Base-by-base conservation (phyloP, 2,888 invertebrate species). In the Polymixis flavicincta region DNA sequence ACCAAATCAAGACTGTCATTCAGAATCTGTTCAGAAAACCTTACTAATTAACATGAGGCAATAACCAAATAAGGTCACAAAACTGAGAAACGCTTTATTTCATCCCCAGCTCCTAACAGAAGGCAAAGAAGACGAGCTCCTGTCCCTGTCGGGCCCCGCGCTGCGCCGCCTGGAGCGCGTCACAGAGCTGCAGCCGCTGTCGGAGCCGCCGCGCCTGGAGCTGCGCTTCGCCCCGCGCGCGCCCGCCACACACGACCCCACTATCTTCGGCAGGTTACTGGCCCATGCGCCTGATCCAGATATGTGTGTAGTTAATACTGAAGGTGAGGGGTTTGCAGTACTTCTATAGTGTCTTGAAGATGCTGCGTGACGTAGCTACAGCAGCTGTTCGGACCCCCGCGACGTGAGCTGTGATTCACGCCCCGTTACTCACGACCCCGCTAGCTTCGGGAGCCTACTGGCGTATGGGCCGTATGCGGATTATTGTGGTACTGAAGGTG, bases 91-190 rank as follows among this genome's bases (percentile, higher is more conserved):
- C 45, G n/a, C 0, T 19, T 13, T 25, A 6, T 32, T 42, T 19
- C 2, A 0, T 48, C 48, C 19, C 0, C 94, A 97, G 92, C 95
- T 98, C 7, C 93, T 97, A 28, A 93, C 97, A 0, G 97, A 97
- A 87, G 98, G 97, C 0, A 97, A 97, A 1, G 97, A 98, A 86
- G 97, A 97, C 28, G 98, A 98, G 94, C 96, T 98, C 50, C 95
- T 98, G 1, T 97, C 97, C 25, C 97, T 98, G 73, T 97, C 97
- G 72, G 97, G 97, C 32, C 96, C 97, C 0, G 97, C 98, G 7
- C 93, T 98, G 7, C 97, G 97, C 13, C 97, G 98, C 65, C 95
- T 98, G 82, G 97, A 98, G 88, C 95, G 95, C 79, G 85, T 98
- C 94, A 91, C 97, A 28, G 97, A 97, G 87, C 95, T 97, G 52